Evolutionary conservation across 1,140 invertebrate genomes (phyloP).

Genomic region (Drosophila navojoa): DNA sequence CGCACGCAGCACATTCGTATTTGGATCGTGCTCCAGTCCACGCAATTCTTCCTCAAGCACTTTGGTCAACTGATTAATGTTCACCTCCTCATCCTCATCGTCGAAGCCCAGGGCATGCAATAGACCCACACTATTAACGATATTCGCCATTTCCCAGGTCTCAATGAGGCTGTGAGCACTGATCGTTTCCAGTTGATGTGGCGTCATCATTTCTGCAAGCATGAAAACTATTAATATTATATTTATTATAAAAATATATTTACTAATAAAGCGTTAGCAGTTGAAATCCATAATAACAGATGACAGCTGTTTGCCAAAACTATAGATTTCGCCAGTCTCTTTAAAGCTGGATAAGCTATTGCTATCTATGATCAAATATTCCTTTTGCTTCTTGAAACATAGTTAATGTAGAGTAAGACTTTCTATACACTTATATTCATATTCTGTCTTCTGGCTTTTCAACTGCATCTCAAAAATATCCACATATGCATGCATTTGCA

Average conservation of each 20-base stretch:
- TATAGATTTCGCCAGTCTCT: no score
- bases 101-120: constrained; percentile 89
- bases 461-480: no score
- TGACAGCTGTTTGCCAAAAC: no score
- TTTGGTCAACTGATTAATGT: constrained; percentile 88
- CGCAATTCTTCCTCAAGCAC: constrained; percentile 89
- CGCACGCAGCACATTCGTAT: constrained; percentile 84
- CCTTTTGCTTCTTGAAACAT: no score
- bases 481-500: no score
- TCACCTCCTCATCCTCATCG: constrained; percentile 86
- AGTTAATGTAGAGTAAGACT: no score
- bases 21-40: constrained; percentile 57
- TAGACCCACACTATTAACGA: constrained; percentile 87
- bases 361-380: no score
- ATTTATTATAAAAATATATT: background rate
- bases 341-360: no score
- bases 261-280: no score
- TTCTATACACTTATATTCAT: no score
- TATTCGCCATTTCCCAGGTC: constrained; percentile 89
- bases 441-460: no score
- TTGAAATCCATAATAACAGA: no score
- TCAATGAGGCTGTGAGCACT: constrained; percentile 86
- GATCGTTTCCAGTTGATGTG: constrained; percentile 77
- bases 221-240: background rate
- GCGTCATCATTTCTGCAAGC: constrained; percentile 66